Conservation (phyloP, 2,888 invertebrate species). For the Ecliptopera silaceata region DNA sequence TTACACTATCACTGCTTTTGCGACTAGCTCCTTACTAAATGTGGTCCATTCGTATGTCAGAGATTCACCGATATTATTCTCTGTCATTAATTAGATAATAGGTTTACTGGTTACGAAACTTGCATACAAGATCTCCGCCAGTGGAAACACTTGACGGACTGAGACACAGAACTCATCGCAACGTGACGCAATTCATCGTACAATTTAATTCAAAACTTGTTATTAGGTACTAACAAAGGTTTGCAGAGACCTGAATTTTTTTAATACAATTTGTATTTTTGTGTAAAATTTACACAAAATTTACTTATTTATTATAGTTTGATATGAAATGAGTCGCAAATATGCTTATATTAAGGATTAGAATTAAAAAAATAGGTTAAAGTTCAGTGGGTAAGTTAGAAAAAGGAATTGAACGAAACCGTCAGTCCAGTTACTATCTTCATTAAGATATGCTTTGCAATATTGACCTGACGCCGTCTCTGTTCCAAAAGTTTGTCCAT, state of each 20-base stretch:
- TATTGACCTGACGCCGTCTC: slow-evolving; percentile 11
- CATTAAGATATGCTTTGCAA: background rate
- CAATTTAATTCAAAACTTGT: too few relatives aligned
- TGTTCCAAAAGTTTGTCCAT: slow-evolving; percentile 57
- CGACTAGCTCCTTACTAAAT: background rate
- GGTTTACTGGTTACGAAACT: slow-evolving; percentile 10
- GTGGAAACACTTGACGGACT: slow-evolving; percentile 4
- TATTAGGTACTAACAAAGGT: too few relatives aligned
- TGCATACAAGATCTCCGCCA: slow-evolving; percentile 18
- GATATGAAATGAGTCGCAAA: too few relatives aligned
- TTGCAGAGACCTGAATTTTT: too few relatives aligned
- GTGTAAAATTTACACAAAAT: too few relatives aligned
- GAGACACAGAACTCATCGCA: background rate
- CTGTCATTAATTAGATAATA: slow-evolving; percentile 7
- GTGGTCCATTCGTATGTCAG: background rate
- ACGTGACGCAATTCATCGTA: background rate
- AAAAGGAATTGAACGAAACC: too few relatives aligned
- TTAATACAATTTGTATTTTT: too few relatives aligned
- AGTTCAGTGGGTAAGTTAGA: too few relatives aligned
- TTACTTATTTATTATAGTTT: too few relatives aligned
- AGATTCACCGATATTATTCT: background rate
- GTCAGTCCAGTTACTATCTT: too few relatives aligned
- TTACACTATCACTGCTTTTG: background rate
- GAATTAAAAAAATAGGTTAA: too few relatives aligned
- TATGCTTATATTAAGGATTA: too few relatives aligned